Conservation (phyloP, 2,113 vertebrate species). For the Ammodytes marinus region DNA sequence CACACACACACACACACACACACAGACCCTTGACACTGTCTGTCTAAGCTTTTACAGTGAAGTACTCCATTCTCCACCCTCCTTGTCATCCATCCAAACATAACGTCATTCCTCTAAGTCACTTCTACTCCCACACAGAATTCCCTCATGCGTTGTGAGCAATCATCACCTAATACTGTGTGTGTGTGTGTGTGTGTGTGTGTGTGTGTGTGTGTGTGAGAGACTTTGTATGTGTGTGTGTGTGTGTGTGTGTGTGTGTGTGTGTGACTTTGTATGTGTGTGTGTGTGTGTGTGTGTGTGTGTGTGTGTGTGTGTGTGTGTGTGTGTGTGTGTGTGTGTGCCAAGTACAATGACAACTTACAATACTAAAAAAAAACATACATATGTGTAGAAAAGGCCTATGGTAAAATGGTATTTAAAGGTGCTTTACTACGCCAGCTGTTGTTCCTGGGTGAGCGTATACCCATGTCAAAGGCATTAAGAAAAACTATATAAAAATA, state of each 20-base stretch:
- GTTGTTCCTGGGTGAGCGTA: too few relatives aligned
- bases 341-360: neutral
- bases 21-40: conserved; percentile 13
- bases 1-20: neutral
- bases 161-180: neutral
- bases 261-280: neutral
- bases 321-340: neutral
- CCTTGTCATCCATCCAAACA: neutral
- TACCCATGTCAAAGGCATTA: too few relatives aligned
- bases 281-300: neutral
- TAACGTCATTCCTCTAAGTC: neutral
- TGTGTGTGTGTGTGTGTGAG: neutral
- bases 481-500: too few relatives aligned
- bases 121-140: neutral
- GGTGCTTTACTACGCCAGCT: too few relatives aligned
- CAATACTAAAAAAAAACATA: too few relatives aligned
- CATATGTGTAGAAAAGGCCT: neutral
- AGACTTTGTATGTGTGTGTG: too few relatives aligned
- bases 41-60: conserved; percentile 37
- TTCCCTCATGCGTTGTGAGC: conserved; percentile 1
- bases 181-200: neutral
- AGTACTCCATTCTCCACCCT: neutral
- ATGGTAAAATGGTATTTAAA: too few relatives aligned
- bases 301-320: too few relatives aligned
- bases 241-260: neutral